Percentiles rank a stretch among this genome's conserved stretches.
Conservation (phyloP, 1,140 invertebrate species). For the Drosophila ercepeae region DNA sequence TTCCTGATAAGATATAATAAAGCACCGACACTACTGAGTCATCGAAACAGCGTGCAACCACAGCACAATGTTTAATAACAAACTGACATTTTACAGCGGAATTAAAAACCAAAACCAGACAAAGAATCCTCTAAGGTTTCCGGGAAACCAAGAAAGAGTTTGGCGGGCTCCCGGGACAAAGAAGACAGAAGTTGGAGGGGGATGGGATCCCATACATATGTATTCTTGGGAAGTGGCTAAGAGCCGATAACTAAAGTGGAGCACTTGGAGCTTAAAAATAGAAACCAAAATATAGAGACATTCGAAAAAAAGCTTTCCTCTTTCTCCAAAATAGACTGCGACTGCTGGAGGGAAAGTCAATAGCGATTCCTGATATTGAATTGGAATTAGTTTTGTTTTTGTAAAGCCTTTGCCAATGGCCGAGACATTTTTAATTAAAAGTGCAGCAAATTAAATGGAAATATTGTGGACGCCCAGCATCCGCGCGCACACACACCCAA, state of each 20-base stretch:
- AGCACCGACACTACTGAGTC: background rate
- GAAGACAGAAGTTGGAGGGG: background rate
- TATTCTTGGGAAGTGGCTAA: background rate
- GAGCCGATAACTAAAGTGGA: slow-evolving; percentile 35
- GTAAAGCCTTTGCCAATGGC: background rate
- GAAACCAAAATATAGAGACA: slow-evolving; percentile 5
- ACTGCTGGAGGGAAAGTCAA: background rate
- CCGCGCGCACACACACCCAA: slow-evolving; percentile 7
- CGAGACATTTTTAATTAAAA: slow-evolving; percentile 14
- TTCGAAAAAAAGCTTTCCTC: background rate
- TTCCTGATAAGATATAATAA: slow-evolving; percentile 25
- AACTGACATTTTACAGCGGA: too few relatives aligned
- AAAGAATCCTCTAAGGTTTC: slow-evolving; percentile 2
- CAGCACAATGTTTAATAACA: background rate
- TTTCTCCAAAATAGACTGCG: background rate
- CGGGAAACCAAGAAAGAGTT: background rate
- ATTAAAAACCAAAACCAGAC: background rate
- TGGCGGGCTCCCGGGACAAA: slow-evolving; percentile 9
- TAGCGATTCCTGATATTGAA: background rate
- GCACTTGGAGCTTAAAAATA: slow-evolving; percentile 32
- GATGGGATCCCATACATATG: background rate
- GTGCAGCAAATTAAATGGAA: slow-evolving; percentile 14
- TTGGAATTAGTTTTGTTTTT: background rate
- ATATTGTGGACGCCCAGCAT: slow-evolving; percentile 21
- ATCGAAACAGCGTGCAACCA: background rate